These are phyloP conservation scores for Zygogramma bicolorata DNA, from an alignment of 2,888 invertebrate species.

Conservation along the genomic window DNA sequence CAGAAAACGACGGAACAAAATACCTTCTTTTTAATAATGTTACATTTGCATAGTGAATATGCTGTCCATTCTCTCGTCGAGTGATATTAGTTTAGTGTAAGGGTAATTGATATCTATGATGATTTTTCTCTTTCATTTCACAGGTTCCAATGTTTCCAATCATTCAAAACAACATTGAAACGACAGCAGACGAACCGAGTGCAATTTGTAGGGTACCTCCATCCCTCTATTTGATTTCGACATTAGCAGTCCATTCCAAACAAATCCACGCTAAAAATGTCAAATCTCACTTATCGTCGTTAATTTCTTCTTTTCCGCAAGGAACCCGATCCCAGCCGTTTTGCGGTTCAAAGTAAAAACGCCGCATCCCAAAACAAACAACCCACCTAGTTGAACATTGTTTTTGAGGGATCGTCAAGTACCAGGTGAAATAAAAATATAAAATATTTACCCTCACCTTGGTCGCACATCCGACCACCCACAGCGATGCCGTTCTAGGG, in stretches of 20 bases:
- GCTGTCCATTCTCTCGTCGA: too few species aligned
- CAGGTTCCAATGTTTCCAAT: too few species aligned
- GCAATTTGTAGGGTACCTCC: background rate
- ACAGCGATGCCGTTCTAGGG: constrained; percentile 40
- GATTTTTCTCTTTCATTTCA: too few species aligned
- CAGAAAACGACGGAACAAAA: too few species aligned
- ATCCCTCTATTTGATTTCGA: background rate
- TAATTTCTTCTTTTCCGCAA: background rate
- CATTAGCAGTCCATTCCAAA: background rate
- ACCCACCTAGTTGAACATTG: constrained; percentile 57
- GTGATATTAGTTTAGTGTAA: too few species aligned
- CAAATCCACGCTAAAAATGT: constrained; percentile 6
- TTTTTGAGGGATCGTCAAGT: constrained; percentile 58
- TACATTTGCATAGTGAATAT: too few species aligned
- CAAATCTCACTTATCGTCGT: constrained; percentile 5
- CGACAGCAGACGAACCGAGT: background rate
- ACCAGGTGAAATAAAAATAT: constrained; percentile 61
- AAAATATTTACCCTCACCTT: constrained; percentile 54
- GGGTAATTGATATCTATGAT: too few species aligned
- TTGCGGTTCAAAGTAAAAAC: constrained; percentile 33
- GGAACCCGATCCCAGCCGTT: background rate
- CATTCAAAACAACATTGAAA: background rate
- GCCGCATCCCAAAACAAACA: constrained; percentile 42
- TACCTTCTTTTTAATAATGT: too few species aligned
- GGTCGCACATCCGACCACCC: constrained; percentile 56